phyloP scores from a whole-genome alignment of 1,140 invertebrate species.

The Polyergus mexicanus region DNA sequence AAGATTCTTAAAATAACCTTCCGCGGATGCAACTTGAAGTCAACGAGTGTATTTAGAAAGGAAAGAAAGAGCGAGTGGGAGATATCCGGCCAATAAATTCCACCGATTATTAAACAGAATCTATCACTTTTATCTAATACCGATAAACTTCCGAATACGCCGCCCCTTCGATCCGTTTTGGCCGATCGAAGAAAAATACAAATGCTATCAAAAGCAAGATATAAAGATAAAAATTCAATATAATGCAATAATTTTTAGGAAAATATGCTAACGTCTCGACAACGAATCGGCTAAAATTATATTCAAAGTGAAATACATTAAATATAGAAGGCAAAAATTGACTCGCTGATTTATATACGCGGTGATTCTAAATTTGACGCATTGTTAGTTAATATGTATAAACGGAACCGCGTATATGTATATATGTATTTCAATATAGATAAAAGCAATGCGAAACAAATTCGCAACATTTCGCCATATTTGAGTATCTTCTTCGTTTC shows the following conservation, averaged over 20 bases:
- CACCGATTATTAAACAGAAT: constrained; percentile 76
- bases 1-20: constrained; percentile 77
- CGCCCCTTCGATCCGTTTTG: background rate
- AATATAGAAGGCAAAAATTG: background rate
- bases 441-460: constrained; percentile 21
- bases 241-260: no score
- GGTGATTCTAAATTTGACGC: background rate
- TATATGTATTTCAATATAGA: background rate
- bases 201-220: background rate
- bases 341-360: background rate
- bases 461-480: background rate
- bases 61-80: constrained; percentile 7
- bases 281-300: background rate
- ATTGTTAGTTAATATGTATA: background rate
- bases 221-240: background rate
- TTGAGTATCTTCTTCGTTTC: background rate
- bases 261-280: background rate
- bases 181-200: background rate
- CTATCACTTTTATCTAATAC: constrained; percentile 36
- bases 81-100: constrained; percentile 75
- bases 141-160: constrained; percentile 23
- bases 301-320: background rate
- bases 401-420: background rate
- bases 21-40: constrained; percentile 21
- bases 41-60: constrained; percentile 22